Evolutionary conservation across 2,113 vertebrate species (phyloP), one percentile per base, ranked within the genome.

Genomic region (Actenoides lindsayi): DNA sequence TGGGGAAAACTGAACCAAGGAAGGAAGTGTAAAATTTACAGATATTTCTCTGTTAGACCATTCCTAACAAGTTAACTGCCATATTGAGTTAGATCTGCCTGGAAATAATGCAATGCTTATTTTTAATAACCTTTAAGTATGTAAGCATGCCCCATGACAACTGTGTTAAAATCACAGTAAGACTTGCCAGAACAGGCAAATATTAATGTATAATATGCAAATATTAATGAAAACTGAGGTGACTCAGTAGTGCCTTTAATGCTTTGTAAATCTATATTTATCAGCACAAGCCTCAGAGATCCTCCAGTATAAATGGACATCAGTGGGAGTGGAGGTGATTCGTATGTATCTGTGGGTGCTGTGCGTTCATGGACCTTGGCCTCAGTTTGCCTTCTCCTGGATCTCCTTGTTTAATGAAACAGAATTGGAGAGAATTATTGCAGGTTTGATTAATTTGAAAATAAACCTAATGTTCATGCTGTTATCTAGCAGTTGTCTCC

Each of bases 381-480:
- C 33, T 30, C 56, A 6, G 35, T 68, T 83, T 88, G 18, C 37
- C 31, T 77, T 78, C 56, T 75, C 41, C 31, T 48, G 4, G 16
- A 6, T 41, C 51, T 93, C 15, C 15, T 31, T 44, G 41, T 63
- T 79, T 54, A 69, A 59, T 77, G 33, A 65, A 87, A 33, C 15
- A 85, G 50, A 63, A 35, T 30, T 77, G 63, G 50, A 89, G 41
- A 30, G 11, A 80, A 35, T 73, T 74, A 42, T 31, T 74, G 35
- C 54, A 59, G 71, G 42, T 94, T 80, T 91, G 62, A 79, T 83
- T 74, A 42, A 81, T 82, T 80, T 88, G 51, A 88, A 85, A 91
- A 86, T 70, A 83, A 88, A 67, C 25, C 11, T 74, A 37, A 50
- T 67, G n/a, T 50, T 82, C 35, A 20, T 69, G 30, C 77, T 79